phyloP scores from a whole-genome alignment of 2,797 vertebrate genomes.

The Gymnothorax javanicus region DNA sequence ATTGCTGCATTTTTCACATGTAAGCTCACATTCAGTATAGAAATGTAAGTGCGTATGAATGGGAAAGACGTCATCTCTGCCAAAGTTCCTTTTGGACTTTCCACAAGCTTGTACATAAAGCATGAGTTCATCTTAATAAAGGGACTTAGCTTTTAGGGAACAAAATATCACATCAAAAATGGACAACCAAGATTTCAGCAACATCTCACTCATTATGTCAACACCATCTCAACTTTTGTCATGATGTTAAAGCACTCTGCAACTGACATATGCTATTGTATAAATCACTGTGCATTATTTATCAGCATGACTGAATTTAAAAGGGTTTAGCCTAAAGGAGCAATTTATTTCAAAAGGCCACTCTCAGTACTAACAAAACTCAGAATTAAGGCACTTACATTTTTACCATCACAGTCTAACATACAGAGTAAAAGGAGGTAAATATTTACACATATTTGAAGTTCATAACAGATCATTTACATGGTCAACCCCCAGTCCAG shows the following conservation, averaged over 20 bases:
- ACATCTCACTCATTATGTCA: neutral
- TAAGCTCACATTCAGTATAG: neutral
- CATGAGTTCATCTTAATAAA: neutral
- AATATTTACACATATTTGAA: conserved; percentile 30
- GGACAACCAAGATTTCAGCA: neutral
- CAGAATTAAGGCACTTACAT: conserved; percentile 17
- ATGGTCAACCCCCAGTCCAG: conserved; percentile 17
- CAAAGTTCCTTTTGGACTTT: neutral
- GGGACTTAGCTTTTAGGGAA: neutral
- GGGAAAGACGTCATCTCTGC: neutral
- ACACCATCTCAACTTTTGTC: neutral
- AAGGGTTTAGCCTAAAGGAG: neutral
- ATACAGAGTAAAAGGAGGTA: conserved; percentile 31
- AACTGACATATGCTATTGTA: neutral
- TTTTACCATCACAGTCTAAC: conserved; percentile 25
- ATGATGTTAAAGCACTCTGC: neutral
- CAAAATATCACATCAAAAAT: neutral
- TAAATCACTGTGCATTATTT: neutral
- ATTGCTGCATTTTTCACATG: neutral
- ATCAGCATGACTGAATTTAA: neutral
- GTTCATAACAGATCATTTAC: conserved; percentile 26
- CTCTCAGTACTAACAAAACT: conserved; percentile 27
- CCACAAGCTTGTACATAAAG: neutral
- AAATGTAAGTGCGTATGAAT: conserved; percentile 4
- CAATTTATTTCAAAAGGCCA: conserved; percentile 14